Evolutionary conservation across 2,113 vertebrate species (phyloP).

Genomic region (Nanorana parkeri): DNA sequence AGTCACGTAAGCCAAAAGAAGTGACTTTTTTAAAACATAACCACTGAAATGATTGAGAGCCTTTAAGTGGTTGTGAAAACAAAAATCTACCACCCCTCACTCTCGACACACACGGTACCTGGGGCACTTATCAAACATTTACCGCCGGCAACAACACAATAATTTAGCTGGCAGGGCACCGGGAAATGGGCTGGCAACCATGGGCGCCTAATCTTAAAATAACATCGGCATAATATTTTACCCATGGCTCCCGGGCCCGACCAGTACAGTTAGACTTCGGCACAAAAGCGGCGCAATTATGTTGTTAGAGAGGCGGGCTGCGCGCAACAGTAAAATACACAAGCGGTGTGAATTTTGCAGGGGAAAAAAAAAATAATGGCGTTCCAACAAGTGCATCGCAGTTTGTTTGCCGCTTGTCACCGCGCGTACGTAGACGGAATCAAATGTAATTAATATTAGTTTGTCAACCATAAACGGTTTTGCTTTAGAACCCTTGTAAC

Average conservation of each 20-base stretch:
- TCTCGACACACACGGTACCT: no score
- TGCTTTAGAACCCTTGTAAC: not conserved
- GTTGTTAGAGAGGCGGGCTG: not conserved
- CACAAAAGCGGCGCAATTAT: not conserved
- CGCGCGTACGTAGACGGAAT: not conserved
- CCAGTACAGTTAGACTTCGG: not conserved
- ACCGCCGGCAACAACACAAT: not conserved
- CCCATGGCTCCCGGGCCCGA: not conserved
- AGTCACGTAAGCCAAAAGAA: not conserved
- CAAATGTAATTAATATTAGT: conserved; percentile 42
- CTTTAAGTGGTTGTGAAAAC: not conserved
- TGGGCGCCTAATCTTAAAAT: not conserved
- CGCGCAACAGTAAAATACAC: no score
- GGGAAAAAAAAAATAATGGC: not conserved
- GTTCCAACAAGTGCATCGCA: not conserved
- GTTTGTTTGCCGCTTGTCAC: not conserved
- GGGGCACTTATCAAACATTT: not conserved
- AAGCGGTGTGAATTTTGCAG: not conserved
- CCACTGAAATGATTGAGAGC: not conserved
- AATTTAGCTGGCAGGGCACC: not conserved
- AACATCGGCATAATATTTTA: not conserved
- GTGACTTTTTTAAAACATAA: not conserved
- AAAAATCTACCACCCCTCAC: not conserved
- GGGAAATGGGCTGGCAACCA: not conserved
- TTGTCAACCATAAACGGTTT: not conserved